phyloP scores from a whole-genome alignment of 2,888 invertebrate species.

The Amorpha juglandis region DNA sequence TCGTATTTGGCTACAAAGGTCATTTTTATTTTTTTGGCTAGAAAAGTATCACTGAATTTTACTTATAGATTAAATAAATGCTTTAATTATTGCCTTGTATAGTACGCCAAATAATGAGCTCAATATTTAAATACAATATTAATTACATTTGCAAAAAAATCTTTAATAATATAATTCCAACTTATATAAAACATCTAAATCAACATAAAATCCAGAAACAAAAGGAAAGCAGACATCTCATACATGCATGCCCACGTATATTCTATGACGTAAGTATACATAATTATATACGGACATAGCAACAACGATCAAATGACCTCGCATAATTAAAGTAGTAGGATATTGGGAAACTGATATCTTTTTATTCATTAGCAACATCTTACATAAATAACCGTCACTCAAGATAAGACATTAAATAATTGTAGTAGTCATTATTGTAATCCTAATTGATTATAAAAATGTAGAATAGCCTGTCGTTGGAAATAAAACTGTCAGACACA shows the following conservation, averaged over 20 bases:
- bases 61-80: neutral
- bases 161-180: neutral
- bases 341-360: conserved; percentile 3
- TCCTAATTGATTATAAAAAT: neutral
- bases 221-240: neutral
- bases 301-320: conserved; percentile 6
- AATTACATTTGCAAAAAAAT: neutral
- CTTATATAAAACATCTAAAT: conserved; percentile 2
- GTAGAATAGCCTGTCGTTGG: neutral
- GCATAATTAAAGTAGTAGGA: neutral
- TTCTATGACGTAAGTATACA: neutral
- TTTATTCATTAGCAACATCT: conserved; percentile 1
- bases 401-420: neutral
- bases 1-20: neutral
- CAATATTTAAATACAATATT: neutral
- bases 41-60: neutral
- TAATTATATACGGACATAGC: neutral
- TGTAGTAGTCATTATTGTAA: neutral
- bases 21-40: neutral
- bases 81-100: neutral
- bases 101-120: neutral
- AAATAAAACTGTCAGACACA: neutral
- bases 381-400: neutral
- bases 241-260: neutral
- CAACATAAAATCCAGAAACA: neutral